Conservation (phyloP, 2,113 vertebrate species). For the Amazona vittata region DNA sequence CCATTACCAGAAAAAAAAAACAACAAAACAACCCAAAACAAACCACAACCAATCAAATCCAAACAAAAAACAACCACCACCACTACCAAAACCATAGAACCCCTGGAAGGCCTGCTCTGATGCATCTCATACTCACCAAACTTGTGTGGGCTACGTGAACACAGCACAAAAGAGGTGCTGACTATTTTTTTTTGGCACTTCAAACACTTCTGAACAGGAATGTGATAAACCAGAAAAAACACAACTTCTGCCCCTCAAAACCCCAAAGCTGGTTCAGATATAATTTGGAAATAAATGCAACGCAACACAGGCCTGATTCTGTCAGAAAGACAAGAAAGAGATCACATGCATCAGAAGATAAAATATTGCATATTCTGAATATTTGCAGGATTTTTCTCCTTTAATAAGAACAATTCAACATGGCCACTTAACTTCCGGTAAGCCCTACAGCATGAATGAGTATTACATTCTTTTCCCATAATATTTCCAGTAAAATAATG, state of each 20-base stretch:
- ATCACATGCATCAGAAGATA: neutral
- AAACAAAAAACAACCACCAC: neutral
- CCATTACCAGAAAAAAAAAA: neutral
- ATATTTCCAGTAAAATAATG: neutral
- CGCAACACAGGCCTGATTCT: neutral
- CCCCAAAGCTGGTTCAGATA: neutral
- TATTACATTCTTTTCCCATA: neutral
- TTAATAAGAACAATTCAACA: neutral
- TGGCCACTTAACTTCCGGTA: neutral
- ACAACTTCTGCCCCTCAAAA: neutral
- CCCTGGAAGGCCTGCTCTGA: neutral
- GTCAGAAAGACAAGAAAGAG: neutral
- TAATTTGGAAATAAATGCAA: neutral
- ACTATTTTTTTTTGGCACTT: neutral
- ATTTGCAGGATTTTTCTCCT: neutral
- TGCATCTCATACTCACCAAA: neutral
- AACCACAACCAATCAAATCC: neutral
- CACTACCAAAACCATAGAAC: neutral
- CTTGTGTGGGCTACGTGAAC: neutral
- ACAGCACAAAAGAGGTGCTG: neutral
- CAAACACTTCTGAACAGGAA: neutral
- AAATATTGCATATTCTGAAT: neutral
- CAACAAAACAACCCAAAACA: neutral
- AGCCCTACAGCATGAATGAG: neutral
- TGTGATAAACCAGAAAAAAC: neutral